Base-by-base conservation (phyloP, 1,140 invertebrate genomes). In the Diprion similis region DNA sequence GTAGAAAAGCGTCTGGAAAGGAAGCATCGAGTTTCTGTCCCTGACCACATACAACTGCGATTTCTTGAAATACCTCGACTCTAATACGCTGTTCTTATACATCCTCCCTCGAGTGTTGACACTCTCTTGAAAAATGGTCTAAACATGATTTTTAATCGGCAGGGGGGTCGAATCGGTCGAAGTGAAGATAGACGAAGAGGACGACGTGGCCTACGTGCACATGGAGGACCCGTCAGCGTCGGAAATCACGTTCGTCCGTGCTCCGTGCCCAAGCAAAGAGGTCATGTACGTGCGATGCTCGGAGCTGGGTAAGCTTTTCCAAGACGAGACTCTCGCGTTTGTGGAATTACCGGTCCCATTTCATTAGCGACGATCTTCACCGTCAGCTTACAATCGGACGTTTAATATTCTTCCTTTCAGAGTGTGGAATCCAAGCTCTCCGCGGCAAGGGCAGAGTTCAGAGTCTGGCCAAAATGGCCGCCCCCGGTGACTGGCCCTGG, bases 401-500 rank as follows among this genome's bases (percentile, higher is more conserved):
- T 71, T 13, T 13, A 37, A 37, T 65, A 67, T 46, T 78, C 59
- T 76, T 13, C 74, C 77, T 80, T 81, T 48, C 79, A 95, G 94
- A 94, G 79, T 97, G 95, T 80, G 95, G 95, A 0, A 84, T 94
- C 47, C 91, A 95, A 74, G 87, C 91, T 18, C 88, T 92, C 15
- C 87, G 85, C 70, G 79, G 85, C 48, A 80, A 87, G 48, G 85
- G 82, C 45, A 85, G 87, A 75, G 84, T 88, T 45, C 88, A 90
- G 70, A 89, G 89, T 8, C 83, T 95, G 59, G 88, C 89, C 48
- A 94, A 95, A 82, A 92, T 93, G 82, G 90, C 94, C 7, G 88
- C 88, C 4, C 92, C 93, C 1, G 94, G 94, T 2, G 94, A 97
- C 80, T 97, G 96, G 95, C 96, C 96, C 15, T 97, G 96, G 95